These are phyloP conservation scores for Caenorhabditis zanzibari DNA, from an alignment of 2,888 invertebrate genomes.

Conservation along the genomic window DNA sequence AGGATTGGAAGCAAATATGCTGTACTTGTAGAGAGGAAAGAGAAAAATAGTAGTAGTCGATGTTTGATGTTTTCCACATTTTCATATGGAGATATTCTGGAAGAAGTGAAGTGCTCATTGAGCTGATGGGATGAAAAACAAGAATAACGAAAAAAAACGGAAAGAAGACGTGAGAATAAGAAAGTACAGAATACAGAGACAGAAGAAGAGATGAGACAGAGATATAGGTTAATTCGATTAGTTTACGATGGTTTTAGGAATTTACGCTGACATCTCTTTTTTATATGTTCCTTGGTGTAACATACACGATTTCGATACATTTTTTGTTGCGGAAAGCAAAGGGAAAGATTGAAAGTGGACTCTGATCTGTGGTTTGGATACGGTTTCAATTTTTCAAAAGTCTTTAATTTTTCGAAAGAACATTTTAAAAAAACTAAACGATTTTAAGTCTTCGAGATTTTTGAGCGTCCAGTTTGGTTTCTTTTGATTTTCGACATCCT, in stretches of 20 bases:
- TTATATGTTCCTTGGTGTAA: constrained; percentile 41
- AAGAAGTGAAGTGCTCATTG: constrained; percentile 53
- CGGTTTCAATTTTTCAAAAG: no score
- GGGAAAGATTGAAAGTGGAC: not conserved
- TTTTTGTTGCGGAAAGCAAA: not conserved
- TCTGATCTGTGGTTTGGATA: not conserved
- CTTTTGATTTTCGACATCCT: no score
- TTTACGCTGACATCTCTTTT: constrained; percentile 42
- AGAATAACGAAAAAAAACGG: constrained; percentile 9
- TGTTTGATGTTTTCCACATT: constrained; percentile 37
- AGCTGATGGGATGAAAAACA: constrained; percentile 27
- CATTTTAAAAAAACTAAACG: no score
- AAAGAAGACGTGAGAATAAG: constrained; percentile 47
- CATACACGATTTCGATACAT: constrained; percentile 4
- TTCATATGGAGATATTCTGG: constrained; percentile 34
- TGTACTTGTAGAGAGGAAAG: constrained; percentile 34
- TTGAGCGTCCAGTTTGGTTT: no score
- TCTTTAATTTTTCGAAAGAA: no score
- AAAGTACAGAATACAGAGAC: constrained; percentile 39
- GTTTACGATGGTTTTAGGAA: constrained; percentile 50
- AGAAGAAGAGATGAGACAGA: constrained; percentile 20
- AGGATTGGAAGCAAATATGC: constrained; percentile 33
- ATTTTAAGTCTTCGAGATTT: no score
- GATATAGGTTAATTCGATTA: constrained; percentile 64
- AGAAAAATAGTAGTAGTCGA: not conserved